Conservation (phyloP, 2,888 invertebrate genomes). For the Scaptomyza cyrtandrae region DNA sequence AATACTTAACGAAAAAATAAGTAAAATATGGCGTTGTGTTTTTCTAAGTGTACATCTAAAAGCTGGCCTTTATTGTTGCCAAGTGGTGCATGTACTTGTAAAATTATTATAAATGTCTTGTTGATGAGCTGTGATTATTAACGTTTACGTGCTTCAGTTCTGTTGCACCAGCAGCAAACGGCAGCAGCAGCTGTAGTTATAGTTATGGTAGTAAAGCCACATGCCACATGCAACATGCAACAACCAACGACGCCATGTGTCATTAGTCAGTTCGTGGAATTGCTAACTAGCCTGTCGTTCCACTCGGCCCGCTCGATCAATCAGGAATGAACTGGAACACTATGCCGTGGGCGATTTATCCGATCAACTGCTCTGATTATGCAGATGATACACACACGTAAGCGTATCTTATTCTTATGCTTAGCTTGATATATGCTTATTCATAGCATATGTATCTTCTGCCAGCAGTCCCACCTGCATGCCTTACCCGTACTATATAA, state of each 20-base stretch:
- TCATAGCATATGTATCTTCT: neutral
- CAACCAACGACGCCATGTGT: slow-evolving; percentile 61
- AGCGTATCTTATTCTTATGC: slow-evolving; percentile 37
- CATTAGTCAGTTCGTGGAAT: slow-evolving; percentile 75
- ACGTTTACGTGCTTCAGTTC: slow-evolving; percentile 72
- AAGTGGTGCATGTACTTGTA: slow-evolving; percentile 64
- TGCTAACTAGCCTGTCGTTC: slow-evolving; percentile 69
- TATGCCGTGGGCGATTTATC: slow-evolving; percentile 67
- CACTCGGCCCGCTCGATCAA: slow-evolving; percentile 61
- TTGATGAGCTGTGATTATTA: slow-evolving; percentile 79
- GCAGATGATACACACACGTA: slow-evolving; percentile 41
- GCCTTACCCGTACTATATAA: slow-evolving; percentile 37
- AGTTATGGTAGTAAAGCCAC: slow-evolving; percentile 30
- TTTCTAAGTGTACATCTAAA: slow-evolving; percentile 13
- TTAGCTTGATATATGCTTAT: slow-evolving; percentile 11
- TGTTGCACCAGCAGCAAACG: slow-evolving; percentile 18
- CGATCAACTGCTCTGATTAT: slow-evolving; percentile 71
- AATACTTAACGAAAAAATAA: too few species aligned
- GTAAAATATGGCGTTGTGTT: neutral
- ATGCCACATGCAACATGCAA: slow-evolving; percentile 60
- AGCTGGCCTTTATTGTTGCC: slow-evolving; percentile 12
- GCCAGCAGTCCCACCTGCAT: neutral
- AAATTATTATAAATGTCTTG: slow-evolving; percentile 78
- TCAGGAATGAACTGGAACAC: slow-evolving; percentile 60
- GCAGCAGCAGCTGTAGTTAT: slow-evolving; percentile 6